Conservation (phyloP, 2,888 invertebrate genomes). For the Priapulus caudatus region DNA sequence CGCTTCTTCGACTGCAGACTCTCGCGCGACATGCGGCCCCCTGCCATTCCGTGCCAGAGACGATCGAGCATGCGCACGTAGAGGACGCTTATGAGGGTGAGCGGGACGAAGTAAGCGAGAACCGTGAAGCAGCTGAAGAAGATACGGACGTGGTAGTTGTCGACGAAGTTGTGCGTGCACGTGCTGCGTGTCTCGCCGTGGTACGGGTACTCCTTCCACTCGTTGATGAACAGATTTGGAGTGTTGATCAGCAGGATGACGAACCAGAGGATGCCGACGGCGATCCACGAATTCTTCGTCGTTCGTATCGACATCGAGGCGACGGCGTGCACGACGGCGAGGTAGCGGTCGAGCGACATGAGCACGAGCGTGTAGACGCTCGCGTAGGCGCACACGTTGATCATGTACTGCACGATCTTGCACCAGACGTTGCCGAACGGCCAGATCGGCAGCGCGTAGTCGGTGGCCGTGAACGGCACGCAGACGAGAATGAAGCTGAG, state of each 20-base stretch:
- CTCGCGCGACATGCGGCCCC: conserved; percentile 59
- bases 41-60: conserved; percentile 63
- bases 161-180: conserved; percentile 25
- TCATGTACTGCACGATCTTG: conserved; percentile 77
- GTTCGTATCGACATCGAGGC: conserved; percentile 71
- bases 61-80: conserved; percentile 79
- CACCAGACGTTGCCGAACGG: conserved; percentile 82
- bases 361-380: conserved; percentile 84
- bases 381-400: conserved; percentile 80
- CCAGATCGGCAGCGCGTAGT: conserved; percentile 75
- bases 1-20: conserved; percentile 69
- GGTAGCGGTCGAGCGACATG: conserved; percentile 78
- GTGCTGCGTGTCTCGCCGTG: conserved; percentile 26
- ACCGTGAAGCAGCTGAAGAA: conserved; percentile 67
- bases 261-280: conserved; percentile 66
- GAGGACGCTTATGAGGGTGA: conserved; percentile 69
- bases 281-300: conserved; percentile 63
- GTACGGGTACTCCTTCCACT: conserved; percentile 55
- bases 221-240: conserved; percentile 45
- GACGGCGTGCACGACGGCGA: conserved; percentile 87
- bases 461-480: conserved; percentile 83
- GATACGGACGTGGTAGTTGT: conserved; percentile 39
- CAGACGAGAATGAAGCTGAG: conserved; percentile 82
- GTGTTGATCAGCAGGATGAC: conserved; percentile 46
- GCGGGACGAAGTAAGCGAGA: conserved; percentile 74